Evolutionary conservation across 35 echinoderm and acorn worm species (phyloP).

Genomic region (Lytechinus variegatus): DNA sequence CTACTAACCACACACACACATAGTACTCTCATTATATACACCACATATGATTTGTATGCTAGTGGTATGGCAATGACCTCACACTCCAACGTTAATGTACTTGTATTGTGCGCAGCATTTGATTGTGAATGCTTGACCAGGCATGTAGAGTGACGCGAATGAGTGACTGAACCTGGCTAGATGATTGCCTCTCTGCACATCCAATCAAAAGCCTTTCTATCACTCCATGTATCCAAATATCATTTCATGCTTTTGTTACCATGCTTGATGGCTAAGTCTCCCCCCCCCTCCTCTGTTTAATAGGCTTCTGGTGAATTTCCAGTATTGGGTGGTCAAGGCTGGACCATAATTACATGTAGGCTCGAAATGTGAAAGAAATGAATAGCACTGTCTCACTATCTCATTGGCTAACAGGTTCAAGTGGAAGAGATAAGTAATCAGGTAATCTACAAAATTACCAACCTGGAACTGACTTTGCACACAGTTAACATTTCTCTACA

Average conservation of each 20-base stretch:
- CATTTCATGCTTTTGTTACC: neutral
- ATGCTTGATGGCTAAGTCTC: neutral
- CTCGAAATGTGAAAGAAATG: neutral
- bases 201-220: neutral
- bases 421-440: neutral
- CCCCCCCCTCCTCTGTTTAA: neutral
- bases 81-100: slow-evolving; percentile 46
- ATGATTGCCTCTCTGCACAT: neutral
- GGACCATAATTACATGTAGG: neutral
- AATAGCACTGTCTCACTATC: neutral
- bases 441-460: neutral
- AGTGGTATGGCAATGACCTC: slow-evolving; percentile 17
- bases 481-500: neutral
- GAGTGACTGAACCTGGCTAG: slow-evolving; percentile 22
- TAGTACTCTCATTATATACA: slow-evolving; percentile 55
- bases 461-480: neutral
- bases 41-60: slow-evolving; percentile 55
- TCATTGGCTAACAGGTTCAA: neutral
- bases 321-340: neutral
- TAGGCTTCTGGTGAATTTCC: neutral
- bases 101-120: slow-evolving; percentile 57
- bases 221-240: no score
- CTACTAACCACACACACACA: slow-evolving; percentile 53
- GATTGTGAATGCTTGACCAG: slow-evolving; percentile 47
- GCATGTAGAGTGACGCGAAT: slow-evolving; percentile 38